Evolutionary conservation across 2,113 vertebrate genomes (phyloP), one percentile per base, ranked within the genome.

Genomic region (Siniperca chuatsi): DNA sequence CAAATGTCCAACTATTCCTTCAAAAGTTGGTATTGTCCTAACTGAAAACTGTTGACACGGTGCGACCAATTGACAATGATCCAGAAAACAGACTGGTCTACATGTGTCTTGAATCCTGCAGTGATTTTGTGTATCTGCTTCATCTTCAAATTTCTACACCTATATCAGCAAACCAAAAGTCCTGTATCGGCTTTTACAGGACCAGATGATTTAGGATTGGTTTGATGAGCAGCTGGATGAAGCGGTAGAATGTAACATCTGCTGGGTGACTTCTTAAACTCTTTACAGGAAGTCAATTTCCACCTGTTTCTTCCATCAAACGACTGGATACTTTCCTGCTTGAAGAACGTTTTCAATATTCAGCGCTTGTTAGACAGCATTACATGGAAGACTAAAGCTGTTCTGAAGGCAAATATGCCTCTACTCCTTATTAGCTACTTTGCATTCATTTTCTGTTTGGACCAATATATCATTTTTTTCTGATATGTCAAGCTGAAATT

Each of bases 401-500:
- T 68, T 85, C 74, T 29, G 60, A 70, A 75, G 68, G 61, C 29
- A 78, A 86, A 88, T 10, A 83, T 78, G 71, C 23, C 25, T n/a
- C 64, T 16, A 4, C 29, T 40, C 52, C 73, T 82, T 48, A 86
- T 70, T 77, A 67, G 42, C 54, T 52, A 48, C 54, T 88, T 79
- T 23, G 78, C 74, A 73, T 83, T 89, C 33, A 77, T 79, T 79
- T 81, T 71, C 72, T 70, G 57, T 90, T 68, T 76, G 44, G 64
- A 69, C 25, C 40, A 71, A 79, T 87, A 50, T 37, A 79, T 86
- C 11, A 55, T 46, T 74, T 82, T 78, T 62, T 58, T 52, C 25
- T 82, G 37, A 80, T 42, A 58, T 82, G 87, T 85, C 67, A 85
- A 70, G 48, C 21, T 84, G 62, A 90, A 83, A 90, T 79, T 61